phyloP scores from a whole-genome alignment of 30 jellyfish, hydroid and myxozoan species.

The Haliclystus octoradiatus region DNA sequence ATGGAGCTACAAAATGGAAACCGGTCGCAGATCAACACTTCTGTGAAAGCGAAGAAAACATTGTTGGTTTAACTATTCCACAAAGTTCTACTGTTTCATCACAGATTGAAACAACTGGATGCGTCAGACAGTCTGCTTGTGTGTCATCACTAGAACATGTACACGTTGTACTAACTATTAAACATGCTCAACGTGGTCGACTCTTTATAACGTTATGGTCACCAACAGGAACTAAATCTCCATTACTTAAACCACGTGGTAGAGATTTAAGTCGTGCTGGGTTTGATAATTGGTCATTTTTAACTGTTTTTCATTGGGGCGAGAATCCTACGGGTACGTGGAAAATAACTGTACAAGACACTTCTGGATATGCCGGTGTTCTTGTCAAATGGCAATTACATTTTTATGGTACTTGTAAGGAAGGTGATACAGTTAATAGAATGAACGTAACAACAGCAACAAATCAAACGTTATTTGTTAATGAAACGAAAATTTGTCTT shows the following conservation, averaged over 20 bases:
- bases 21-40: conserved; percentile 75
- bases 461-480: too few species aligned
- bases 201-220: conserved; percentile 57
- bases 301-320: conserved; percentile 92
- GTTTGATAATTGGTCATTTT: conserved; percentile 81
- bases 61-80: conserved; percentile 27
- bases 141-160: conserved; percentile 86
- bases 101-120: conserved; percentile 51
- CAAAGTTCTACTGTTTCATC: conserved; percentile 30
- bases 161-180: conserved; percentile 63
- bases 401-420: conserved; percentile 74
- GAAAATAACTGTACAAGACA: conserved; percentile 81
- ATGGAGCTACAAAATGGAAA: conserved; percentile 80
- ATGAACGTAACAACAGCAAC: conserved; percentile 19
- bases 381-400: conserved; percentile 69
- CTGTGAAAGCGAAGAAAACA: conserved; percentile 47
- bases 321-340: conserved; percentile 91
- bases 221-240: conserved; percentile 74
- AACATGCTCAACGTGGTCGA: conserved; percentile 71
- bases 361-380: conserved; percentile 53
- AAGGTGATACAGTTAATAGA: conserved; percentile 6
- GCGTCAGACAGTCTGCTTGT: conserved; percentile 63
- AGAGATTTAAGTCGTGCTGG: conserved; percentile 66
- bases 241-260: conserved; percentile 44
- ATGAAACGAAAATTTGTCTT: conserved; percentile 71